Conservation (phyloP, 2,797 vertebrate genomes). For the Chelidonichthys spinosus region DNA sequence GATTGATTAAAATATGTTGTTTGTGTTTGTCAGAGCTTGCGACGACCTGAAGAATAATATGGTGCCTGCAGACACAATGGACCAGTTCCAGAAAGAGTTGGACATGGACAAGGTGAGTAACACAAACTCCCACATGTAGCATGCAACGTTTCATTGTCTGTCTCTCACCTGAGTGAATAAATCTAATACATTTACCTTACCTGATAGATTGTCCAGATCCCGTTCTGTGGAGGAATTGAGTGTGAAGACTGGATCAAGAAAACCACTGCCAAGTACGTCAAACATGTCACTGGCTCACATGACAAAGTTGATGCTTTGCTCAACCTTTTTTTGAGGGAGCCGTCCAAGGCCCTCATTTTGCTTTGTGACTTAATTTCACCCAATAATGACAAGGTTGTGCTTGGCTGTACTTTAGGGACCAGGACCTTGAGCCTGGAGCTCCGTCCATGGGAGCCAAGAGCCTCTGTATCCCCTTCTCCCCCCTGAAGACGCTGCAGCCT, state of each 20-base stretch:
- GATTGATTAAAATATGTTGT: neutral
- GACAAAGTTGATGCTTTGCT: neutral
- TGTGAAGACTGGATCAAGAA: constrained; percentile 99
- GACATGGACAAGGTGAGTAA: constrained; percentile 92
- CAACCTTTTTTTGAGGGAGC: too few species aligned
- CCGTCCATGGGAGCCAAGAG: constrained; percentile 99
- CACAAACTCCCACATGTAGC: neutral
- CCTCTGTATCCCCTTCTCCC: constrained; percentile 95
- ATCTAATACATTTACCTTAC: constrained; percentile 3
- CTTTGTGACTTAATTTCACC: neutral
- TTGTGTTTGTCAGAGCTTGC: constrained; percentile 85
- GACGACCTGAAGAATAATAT: constrained; percentile 91
- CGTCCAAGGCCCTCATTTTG: neutral
- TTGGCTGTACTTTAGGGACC: constrained; percentile 86
- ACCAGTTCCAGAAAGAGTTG: constrained; percentile 93
- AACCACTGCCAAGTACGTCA: constrained; percentile 92
- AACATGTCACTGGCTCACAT: neutral
- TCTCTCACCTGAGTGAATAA: neutral
- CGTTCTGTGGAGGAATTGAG: constrained; percentile 94
- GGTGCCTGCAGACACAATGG: constrained; percentile 92
- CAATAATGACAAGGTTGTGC: constrained; percentile 2
- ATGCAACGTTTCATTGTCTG: neutral
- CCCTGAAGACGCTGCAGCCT: constrained; percentile 86
- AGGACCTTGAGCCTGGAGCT: constrained; percentile 96
- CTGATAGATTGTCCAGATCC: constrained; percentile 93